Evolutionary conservation across 2,888 invertebrate genomes (phyloP).

Genomic region (Phytoseiulus persimilis): DNA sequence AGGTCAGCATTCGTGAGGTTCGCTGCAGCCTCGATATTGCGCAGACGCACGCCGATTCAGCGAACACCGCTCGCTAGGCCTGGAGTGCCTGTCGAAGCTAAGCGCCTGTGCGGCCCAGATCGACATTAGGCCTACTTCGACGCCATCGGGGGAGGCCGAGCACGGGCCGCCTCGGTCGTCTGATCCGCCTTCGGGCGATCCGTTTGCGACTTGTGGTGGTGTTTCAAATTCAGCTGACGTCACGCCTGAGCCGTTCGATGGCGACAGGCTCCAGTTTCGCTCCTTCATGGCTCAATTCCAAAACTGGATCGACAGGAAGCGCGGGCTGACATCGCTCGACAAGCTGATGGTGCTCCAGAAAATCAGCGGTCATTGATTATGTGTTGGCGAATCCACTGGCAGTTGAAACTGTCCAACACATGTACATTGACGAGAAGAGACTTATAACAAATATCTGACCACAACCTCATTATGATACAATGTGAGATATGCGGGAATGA

Average conservation of each 20-base stretch:
- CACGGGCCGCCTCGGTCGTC: no score
- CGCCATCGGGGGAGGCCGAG: no score
- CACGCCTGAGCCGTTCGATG: neutral
- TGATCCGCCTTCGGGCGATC: neutral
- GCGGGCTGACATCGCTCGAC: neutral
- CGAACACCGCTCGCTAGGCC: neutral
- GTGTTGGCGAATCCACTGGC: no score
- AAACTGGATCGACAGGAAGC: neutral
- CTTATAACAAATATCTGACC: no score
- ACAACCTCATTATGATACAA: no score
- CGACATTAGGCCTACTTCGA: no score
- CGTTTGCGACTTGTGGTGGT: neutral
- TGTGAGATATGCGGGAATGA: no score
- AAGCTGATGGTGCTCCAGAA: neutral
- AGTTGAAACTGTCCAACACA: no score
- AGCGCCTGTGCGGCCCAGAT: no score
- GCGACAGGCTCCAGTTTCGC: neutral
- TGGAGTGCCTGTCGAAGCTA: neutral
- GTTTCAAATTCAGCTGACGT: neutral
- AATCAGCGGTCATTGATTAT: no score
- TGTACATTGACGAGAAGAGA: no score
- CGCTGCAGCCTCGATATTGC: neutral
- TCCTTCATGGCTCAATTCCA: neutral
- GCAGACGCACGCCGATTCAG: neutral
- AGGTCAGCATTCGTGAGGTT: neutral